These are phyloP conservation scores for Dione vanillae DNA, from an alignment of 2,888 invertebrate species.

Conservation along the genomic window DNA sequence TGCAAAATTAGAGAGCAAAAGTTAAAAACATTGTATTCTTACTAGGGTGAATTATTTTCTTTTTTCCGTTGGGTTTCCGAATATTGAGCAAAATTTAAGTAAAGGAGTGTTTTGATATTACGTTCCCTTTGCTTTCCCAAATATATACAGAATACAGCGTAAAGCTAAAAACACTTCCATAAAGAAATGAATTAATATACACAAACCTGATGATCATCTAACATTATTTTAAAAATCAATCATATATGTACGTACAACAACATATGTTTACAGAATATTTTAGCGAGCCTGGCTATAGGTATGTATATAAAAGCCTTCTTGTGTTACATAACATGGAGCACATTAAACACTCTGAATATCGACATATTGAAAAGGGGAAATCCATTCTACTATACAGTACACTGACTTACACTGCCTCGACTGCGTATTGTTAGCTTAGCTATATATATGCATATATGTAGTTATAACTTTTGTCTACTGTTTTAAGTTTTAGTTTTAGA, in stretches of 20 bases:
- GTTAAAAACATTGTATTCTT: too few relatives aligned
- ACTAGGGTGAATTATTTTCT: too few relatives aligned
- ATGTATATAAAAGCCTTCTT: slow-evolving; percentile 42
- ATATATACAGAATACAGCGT: too few relatives aligned
- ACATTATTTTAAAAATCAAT: background rate
- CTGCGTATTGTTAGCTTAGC: background rate
- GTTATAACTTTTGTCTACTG: background rate
- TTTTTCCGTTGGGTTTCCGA: too few relatives aligned
- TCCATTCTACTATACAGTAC: slow-evolving; percentile 12
- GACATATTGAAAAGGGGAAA: slow-evolving; percentile 13
- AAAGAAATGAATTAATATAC: background rate
- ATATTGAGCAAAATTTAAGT: too few relatives aligned
- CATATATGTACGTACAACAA: background rate
- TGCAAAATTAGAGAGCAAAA: too few relatives aligned
- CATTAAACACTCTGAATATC: slow-evolving; percentile 38
- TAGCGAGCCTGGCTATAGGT: slow-evolving; percentile 33
- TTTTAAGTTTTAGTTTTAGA: background rate
- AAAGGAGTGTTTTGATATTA: too few relatives aligned
- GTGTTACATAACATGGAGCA: slow-evolving; percentile 40
- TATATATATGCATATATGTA: too few relatives aligned
- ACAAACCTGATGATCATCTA: background rate
- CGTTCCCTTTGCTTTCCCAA: too few relatives aligned
- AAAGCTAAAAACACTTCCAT: too few relatives aligned
- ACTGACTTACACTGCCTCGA: background rate
- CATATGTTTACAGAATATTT: slow-evolving; percentile 32